These are phyloP conservation scores for Aethina tumida DNA, from an alignment of 1,140 invertebrate species.

Conservation along the genomic window DNA sequence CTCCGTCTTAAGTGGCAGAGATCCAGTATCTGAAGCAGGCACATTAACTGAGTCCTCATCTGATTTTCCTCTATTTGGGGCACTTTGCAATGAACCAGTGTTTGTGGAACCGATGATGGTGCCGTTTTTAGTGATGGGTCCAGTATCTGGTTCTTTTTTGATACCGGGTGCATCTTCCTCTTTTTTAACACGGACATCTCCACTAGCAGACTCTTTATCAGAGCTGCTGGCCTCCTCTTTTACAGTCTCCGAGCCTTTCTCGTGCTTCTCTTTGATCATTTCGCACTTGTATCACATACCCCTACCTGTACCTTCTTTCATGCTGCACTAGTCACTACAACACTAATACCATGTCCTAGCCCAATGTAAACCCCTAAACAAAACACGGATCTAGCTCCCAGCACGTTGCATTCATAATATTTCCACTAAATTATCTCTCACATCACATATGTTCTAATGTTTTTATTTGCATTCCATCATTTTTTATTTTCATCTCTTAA, in stretches of 20 bases:
- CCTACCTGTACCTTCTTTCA: constrained; percentile 31
- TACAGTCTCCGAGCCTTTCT: constrained; percentile 34
- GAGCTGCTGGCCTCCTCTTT: constrained; percentile 35
- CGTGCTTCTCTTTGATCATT: constrained; percentile 38
- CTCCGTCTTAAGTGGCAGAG: constrained; percentile 24
- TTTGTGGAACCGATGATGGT: constrained; percentile 35
- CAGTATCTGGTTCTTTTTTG: constrained; percentile 27
- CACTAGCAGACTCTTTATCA: constrained; percentile 29
- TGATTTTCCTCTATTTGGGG: constrained; percentile 28
- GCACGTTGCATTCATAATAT: constrained; percentile 23
- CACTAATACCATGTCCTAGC: constrained; percentile 25
- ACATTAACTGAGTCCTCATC: constrained; percentile 22
- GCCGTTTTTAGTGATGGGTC: constrained; percentile 33
- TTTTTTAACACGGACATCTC: constrained; percentile 34
- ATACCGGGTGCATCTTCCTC: constrained; percentile 30
- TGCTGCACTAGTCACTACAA: constrained; percentile 28
- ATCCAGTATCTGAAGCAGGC: constrained; percentile 17
- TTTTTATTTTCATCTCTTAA: constrained; percentile 37
- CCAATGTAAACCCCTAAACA: constrained; percentile 15
- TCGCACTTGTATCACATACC: constrained; percentile 27
- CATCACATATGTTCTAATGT: constrained; percentile 37
- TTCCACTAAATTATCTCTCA: constrained; percentile 30
- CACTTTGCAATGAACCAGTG: constrained; percentile 32
- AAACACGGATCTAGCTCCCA: constrained; percentile 15
- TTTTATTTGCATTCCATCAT: constrained; percentile 38